Evolutionary conservation across 2,113 vertebrate species (phyloP).

Genomic region (Thomomys bottae): DNA sequence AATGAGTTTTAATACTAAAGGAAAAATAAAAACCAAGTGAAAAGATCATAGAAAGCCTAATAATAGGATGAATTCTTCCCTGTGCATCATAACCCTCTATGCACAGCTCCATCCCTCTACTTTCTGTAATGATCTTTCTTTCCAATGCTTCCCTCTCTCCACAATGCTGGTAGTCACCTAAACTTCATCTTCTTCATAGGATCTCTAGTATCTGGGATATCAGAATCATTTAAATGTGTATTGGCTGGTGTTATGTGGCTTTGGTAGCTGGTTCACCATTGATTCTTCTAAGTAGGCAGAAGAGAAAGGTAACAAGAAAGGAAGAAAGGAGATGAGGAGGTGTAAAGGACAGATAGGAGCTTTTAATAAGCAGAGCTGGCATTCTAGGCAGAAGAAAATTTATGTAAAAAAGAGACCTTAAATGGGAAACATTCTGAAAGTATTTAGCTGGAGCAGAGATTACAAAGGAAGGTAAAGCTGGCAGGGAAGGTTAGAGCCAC

Average conservation of each 20-base stretch:
- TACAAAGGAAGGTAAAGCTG: background rate
- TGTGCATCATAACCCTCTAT: background rate
- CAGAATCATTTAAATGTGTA: background rate
- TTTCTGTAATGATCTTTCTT: background rate
- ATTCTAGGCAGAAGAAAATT: constrained; percentile 5
- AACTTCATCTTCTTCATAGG: background rate
- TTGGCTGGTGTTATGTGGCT: background rate
- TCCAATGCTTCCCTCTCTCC: background rate
- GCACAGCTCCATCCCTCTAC: background rate
- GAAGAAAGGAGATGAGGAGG: background rate
- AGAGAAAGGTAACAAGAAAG: background rate
- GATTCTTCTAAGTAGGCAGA: background rate
- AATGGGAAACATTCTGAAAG: background rate
- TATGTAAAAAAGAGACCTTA: background rate
- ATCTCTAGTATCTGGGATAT: background rate
- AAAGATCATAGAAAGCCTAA: background rate
- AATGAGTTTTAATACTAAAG: background rate
- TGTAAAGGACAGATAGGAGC: background rate
- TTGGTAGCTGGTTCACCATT: background rate
- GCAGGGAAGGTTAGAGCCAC: background rate
- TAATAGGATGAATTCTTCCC: background rate
- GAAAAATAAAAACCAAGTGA: background rate
- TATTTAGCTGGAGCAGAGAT: background rate
- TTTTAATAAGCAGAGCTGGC: background rate
- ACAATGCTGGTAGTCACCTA: background rate